phyloP scores from a whole-genome alignment of 2,113 vertebrate species.

The Mesocricetus auratus region DNA sequence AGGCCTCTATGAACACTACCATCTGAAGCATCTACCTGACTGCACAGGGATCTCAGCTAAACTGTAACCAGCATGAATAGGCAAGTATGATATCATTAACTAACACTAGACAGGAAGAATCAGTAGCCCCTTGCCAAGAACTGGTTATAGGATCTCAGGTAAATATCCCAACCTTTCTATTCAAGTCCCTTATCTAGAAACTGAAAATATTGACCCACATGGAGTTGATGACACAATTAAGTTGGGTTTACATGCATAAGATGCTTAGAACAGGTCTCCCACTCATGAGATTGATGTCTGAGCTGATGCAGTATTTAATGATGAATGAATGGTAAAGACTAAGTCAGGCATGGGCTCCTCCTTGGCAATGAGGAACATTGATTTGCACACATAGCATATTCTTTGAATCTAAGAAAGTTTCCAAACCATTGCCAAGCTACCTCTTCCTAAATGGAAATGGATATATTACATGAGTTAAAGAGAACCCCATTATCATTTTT shows the following conservation, averaged over 20 bases:
- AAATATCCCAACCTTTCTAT: slow-evolving; percentile 12
- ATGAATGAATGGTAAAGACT: neutral
- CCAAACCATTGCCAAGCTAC: neutral
- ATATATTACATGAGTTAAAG: neutral
- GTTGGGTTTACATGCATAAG: neutral
- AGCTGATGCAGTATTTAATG: neutral
- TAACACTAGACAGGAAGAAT: neutral
- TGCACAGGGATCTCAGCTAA: neutral
- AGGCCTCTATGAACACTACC: neutral
- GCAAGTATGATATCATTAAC: neutral
- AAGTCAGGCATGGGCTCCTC: neutral
- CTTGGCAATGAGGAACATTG: neutral
- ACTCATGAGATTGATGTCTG: neutral
- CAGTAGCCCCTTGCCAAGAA: neutral
- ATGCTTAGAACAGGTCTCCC: neutral
- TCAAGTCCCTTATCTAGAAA: neutral
- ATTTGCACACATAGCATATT: neutral
- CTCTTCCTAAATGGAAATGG: neutral
- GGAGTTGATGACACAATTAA: neutral
- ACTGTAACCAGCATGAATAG: neutral
- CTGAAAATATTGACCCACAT: neutral
- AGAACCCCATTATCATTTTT: neutral
- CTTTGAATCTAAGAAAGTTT: neutral
- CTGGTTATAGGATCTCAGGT: neutral
- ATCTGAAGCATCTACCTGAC: neutral